phyloP scores from a whole-genome alignment of 2,113 vertebrate species.

The Mobula hypostoma region DNA sequence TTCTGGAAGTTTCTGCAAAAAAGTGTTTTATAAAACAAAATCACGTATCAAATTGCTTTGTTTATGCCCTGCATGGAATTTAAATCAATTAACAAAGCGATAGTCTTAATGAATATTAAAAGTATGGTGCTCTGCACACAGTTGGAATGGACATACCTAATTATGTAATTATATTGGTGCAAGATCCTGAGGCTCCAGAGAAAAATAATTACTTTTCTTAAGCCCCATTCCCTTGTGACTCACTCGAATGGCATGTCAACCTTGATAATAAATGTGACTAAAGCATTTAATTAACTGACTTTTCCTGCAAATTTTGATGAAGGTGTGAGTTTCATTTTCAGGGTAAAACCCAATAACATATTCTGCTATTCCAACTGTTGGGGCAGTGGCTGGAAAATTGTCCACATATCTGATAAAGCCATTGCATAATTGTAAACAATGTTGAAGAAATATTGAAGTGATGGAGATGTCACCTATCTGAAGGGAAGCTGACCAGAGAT shows the following conservation, averaged over 20 bases:
- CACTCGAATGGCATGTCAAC: background rate
- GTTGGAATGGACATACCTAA: background rate
- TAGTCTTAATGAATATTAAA: background rate
- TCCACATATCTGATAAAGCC: no score
- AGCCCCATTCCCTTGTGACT: background rate
- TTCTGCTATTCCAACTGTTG: background rate
- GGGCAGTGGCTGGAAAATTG: background rate
- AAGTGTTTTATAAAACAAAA: background rate
- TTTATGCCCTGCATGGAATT: background rate
- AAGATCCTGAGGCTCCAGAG: background rate
- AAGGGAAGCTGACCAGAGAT: no score
- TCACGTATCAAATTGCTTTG: background rate
- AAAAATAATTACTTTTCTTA: background rate
- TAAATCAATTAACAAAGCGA: background rate
- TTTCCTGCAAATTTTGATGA: background rate
- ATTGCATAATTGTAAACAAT: no score
- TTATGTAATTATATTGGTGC: constrained; percentile 14
- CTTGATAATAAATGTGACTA: background rate
- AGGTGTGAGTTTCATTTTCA: background rate
- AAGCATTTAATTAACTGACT: constrained; percentile 1
- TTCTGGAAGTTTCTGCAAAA: background rate
- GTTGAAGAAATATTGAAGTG: no score
- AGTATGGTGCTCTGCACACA: background rate
- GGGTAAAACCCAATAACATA: no score
- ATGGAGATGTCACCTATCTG: no score